These are phyloP conservation scores for Aleiodes alternator DNA, from an alignment of 2,888 invertebrate species.

Conservation along the genomic window DNA sequence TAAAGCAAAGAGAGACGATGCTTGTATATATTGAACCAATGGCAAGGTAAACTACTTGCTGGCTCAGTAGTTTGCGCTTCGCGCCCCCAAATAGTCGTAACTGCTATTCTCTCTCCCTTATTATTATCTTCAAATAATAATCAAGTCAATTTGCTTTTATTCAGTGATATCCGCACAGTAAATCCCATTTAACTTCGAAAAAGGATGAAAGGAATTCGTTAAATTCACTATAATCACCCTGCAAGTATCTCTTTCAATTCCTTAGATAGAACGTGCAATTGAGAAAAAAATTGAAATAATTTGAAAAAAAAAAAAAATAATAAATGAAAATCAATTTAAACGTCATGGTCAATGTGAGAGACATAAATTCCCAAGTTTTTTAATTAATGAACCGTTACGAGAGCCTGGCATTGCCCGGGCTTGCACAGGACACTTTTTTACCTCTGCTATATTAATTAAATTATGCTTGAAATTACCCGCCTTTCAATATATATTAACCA, in stretches of 20 bases:
- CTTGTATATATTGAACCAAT: constrained; percentile 60
- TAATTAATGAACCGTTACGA: constrained; percentile 11
- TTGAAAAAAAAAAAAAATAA: constrained; percentile 2
- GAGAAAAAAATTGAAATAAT: neutral
- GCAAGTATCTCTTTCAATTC: neutral
- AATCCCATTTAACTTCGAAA: neutral
- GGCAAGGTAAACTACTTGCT: constrained; percentile 65
- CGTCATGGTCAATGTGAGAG: constrained; percentile 20
- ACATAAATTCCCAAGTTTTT: constrained; percentile 22
- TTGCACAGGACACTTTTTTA: neutral
- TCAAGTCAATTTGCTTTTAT: neutral
- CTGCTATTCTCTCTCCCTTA: constrained; percentile 31
- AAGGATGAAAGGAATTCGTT: neutral
- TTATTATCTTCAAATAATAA: neutral
- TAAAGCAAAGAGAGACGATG: constrained; percentile 53
- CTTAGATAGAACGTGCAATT: neutral
- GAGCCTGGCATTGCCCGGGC: constrained; percentile 25
- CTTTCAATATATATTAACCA: neutral
- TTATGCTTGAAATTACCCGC: constrained; percentile 7
- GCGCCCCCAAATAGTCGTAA: constrained; percentile 56
- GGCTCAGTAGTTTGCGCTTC: constrained; percentile 64
- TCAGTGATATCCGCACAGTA: neutral
- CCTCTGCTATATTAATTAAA: constrained; percentile 4
- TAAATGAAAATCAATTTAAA: constrained; percentile 39
- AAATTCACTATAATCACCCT: neutral